Evolutionary conservation across 2,113 vertebrate species (phyloP).

Genomic region (Muntiacus muntjak): DNA sequence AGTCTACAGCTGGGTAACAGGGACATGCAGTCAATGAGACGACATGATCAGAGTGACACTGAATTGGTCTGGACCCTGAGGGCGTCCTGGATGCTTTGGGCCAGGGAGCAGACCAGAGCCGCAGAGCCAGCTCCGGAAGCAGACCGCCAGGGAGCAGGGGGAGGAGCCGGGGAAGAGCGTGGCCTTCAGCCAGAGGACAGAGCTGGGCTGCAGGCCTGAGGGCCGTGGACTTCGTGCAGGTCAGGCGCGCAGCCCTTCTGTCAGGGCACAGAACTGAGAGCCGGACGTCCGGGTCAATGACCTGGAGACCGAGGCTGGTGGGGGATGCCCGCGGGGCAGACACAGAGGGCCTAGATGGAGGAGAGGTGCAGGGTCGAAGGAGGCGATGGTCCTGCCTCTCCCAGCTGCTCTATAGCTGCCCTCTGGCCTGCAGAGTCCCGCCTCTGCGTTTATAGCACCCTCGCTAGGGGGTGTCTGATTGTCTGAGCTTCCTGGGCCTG

Average conservation of each 20-base stretch:
- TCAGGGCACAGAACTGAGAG: rapidly evolving
- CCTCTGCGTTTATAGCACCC: neutral
- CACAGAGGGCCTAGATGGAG: rapidly evolving
- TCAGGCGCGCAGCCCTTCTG: neutral
- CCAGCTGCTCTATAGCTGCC: too few species aligned
- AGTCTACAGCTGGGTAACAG: rapidly evolving
- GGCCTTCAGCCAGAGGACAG: neutral
- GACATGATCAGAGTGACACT: rapidly evolving
- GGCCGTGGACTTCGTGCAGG: rapidly evolving
- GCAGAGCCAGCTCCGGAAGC: rapidly evolving
- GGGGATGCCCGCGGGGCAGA: too few species aligned
- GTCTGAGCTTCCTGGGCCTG: neutral
- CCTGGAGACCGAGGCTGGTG: rapidly evolving
- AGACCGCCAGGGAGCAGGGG: rapidly evolving
- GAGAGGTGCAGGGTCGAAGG: rapidly evolving
- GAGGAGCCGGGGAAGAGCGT: neutral
- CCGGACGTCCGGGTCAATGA: rapidly evolving
- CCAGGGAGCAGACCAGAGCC: rapidly evolving
- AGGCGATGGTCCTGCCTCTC: rapidly evolving
- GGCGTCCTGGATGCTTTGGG: neutral
- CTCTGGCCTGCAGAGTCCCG: neutral
- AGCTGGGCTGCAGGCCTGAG: rapidly evolving
- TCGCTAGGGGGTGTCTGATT: neutral
- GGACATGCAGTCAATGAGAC: rapidly evolving
- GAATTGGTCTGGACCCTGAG: rapidly evolving